Conservation (phyloP, 1,140 invertebrate genomes). For the Lepidurus couesii region DNA sequence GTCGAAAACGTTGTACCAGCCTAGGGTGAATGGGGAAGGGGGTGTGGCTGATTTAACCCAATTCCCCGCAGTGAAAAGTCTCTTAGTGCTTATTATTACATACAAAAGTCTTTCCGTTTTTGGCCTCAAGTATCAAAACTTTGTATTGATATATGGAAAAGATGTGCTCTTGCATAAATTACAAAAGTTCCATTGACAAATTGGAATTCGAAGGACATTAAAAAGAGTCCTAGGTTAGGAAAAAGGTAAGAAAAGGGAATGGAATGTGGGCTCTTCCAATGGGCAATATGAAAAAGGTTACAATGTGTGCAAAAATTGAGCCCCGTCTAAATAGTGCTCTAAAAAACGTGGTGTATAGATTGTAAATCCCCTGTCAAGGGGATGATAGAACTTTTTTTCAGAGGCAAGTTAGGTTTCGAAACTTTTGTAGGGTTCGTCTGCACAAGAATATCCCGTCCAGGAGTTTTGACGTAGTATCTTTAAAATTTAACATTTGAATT, state of each 20-base stretch:
- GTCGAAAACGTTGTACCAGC: too few relatives aligned
- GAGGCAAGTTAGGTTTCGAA: slow-evolving; percentile 4
- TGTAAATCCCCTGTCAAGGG: not conserved
- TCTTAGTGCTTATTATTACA: not conserved
- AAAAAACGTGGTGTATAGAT: not conserved
- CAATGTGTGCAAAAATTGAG: not conserved
- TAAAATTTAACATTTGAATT: not conserved
- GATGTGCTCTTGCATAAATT: slow-evolving; percentile 9
- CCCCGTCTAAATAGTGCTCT: not conserved
- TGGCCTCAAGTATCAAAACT: not conserved
- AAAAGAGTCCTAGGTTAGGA: not conserved
- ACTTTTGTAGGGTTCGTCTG: not conserved
- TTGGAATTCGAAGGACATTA: not conserved
- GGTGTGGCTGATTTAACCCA: too few relatives aligned
- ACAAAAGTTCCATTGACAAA: not conserved
- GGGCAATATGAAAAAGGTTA: slow-evolving; percentile 5
- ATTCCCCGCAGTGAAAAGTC: too few relatives aligned
- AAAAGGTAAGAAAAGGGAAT: not conserved
- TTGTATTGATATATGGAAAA: slow-evolving; percentile 5
- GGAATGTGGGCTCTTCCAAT: not conserved
- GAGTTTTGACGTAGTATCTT: not conserved
- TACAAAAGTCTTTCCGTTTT: slow-evolving; percentile 15
- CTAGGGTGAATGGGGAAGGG: too few relatives aligned
- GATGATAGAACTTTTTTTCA: not conserved
- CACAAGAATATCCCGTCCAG: not conserved